These are phyloP conservation scores for Eurosta solidaginis DNA, from an alignment of 1,140 invertebrate genomes.

Conservation along the genomic window DNA sequence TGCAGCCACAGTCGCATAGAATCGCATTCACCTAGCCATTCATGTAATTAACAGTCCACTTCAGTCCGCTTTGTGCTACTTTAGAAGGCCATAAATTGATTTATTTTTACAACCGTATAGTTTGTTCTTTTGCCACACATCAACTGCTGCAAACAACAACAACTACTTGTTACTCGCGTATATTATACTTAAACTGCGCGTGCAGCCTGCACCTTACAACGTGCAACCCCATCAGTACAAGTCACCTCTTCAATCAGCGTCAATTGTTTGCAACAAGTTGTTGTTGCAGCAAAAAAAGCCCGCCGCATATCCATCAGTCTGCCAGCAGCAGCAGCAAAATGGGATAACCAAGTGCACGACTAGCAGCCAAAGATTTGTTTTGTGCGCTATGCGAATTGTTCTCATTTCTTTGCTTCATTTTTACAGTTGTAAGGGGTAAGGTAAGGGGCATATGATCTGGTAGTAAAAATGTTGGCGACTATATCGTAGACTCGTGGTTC, in stretches of 20 bases:
- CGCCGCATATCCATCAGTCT: neutral
- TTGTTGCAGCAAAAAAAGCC: too few relatives aligned
- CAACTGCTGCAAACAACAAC: neutral
- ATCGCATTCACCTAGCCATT: neutral
- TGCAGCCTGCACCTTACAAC: neutral
- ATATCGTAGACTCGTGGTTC: neutral
- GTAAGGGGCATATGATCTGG: too few relatives aligned
- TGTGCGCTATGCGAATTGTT: neutral
- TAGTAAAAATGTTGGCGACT: neutral
- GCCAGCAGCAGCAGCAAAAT: too few relatives aligned
- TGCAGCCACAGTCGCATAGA: neutral
- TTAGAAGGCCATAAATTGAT: constrained; percentile 27
- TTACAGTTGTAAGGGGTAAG: too few relatives aligned
- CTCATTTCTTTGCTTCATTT: neutral
- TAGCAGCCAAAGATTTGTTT: neutral
- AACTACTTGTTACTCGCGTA: neutral
- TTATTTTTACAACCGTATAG: constrained; percentile 22
- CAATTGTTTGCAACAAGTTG: constrained; percentile 15
- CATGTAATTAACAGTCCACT: constrained; percentile 16
- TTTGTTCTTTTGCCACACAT: constrained; percentile 19
- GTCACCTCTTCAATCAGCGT: constrained; percentile 18
- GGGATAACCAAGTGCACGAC: too few relatives aligned
- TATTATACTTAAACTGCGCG: too few relatives aligned
- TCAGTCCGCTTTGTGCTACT: constrained; percentile 6
- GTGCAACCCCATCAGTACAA: too few relatives aligned